Evolutionary conservation across 2,797 vertebrate species (phyloP).

Genomic region (Anomalospiza imberbis): DNA sequence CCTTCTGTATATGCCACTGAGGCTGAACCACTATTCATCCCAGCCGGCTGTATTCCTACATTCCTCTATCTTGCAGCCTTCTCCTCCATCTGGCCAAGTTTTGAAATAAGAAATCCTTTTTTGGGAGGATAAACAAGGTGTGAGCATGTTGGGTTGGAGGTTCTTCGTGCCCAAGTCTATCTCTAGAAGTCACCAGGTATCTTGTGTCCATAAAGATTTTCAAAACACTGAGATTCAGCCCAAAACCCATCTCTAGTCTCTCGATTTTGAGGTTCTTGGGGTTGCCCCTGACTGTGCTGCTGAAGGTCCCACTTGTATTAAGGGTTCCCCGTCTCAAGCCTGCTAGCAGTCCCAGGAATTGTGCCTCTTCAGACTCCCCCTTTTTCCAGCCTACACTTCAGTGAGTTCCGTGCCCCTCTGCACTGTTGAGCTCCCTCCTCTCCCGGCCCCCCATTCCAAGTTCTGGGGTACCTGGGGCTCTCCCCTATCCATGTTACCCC

Average conservation of each 20-base stretch:
- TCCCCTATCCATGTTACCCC: too few species aligned
- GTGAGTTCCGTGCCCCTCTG: neutral
- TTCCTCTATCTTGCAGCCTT: neutral
- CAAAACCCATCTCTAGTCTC: neutral
- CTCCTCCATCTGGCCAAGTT: neutral
- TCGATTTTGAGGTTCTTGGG: too few species aligned
- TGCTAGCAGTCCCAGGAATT: neutral
- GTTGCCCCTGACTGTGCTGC: neutral
- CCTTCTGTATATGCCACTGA: too few species aligned
- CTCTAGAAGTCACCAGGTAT: neutral
- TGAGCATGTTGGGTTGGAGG: neutral
- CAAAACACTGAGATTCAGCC: neutral
- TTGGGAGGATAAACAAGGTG: neutral
- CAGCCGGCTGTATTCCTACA: neutral
- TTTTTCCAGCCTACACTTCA: neutral
- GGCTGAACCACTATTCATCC: neutral
- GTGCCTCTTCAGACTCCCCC: neutral
- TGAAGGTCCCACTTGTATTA: neutral
- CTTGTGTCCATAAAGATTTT: too few species aligned
- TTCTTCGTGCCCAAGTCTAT: neutral
- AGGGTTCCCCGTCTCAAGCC: neutral
- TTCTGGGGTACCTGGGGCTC: accelerated
- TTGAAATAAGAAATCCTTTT: neutral
- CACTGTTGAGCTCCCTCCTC: neutral
- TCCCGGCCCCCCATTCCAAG: neutral